A percentile compares a stretch with the other conserved stretches of the same genome.
phyloP scores from a whole-genome alignment of 2,113 vertebrate genomes.

The Ornithorhynchus anatinus region DNA sequence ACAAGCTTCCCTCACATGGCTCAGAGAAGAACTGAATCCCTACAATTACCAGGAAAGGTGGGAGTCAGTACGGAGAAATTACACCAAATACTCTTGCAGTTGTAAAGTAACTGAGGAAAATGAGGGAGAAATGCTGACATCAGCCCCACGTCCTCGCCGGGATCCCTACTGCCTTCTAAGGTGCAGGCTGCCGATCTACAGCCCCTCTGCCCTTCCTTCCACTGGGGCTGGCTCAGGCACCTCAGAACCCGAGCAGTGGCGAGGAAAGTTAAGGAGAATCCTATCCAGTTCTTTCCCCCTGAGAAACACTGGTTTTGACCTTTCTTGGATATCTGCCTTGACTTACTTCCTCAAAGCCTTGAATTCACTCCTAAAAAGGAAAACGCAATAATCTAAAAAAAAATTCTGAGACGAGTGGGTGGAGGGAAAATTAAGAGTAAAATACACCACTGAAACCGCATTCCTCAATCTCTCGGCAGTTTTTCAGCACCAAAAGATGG shows the following conservation, averaged over 20 bases:
- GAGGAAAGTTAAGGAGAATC: constrained; percentile 2
- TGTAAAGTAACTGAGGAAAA: constrained; percentile 11
- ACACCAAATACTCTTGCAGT: neutral
- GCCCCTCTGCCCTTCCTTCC: neutral
- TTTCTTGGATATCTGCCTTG: too few relatives aligned
- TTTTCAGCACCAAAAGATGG: too few relatives aligned
- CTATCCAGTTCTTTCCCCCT: neutral
- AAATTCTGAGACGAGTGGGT: too few relatives aligned
- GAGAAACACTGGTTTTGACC: neutral
- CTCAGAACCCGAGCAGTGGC: constrained; percentile 19
- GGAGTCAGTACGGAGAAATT: neutral
- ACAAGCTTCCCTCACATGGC: too few relatives aligned
- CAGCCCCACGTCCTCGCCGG: neutral
- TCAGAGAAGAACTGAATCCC: too few relatives aligned
- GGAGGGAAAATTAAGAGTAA: too few relatives aligned
- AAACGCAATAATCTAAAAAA: too few relatives aligned
- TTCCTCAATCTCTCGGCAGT: too few relatives aligned
- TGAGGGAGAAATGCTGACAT: constrained; percentile 2
- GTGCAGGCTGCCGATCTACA: neutral
- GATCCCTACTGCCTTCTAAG: neutral
- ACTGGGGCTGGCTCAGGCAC: neutral
- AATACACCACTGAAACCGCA: too few relatives aligned
- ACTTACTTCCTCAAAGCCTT: too few relatives aligned
- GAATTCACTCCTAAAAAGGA: too few relatives aligned
- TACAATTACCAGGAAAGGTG: too few relatives aligned